These are phyloP conservation scores for Philotrypesis tridentata DNA, from an alignment of 1,140 invertebrate genomes.

Conservation along the genomic window DNA sequence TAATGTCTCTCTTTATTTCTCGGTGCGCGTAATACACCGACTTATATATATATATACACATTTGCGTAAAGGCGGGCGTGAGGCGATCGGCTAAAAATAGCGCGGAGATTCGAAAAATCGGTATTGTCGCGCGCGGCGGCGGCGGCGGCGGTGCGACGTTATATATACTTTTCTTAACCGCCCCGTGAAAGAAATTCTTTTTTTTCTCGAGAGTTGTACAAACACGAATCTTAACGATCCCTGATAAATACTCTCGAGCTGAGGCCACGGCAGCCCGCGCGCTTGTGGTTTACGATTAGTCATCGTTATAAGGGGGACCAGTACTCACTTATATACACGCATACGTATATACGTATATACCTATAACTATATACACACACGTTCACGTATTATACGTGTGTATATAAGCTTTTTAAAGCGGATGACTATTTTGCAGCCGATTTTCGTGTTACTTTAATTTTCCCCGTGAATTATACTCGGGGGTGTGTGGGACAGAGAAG, in stretches of 20 bases:
- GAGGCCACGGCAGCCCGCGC: neutral
- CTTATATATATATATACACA: too few relatives aligned
- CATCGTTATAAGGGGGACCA: constrained; percentile 41
- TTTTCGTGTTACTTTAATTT: constrained; percentile 36
- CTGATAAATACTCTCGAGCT: constrained; percentile 36
- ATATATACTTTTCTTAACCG: neutral
- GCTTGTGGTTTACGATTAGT: constrained; percentile 43
- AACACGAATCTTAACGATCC: constrained; percentile 41
- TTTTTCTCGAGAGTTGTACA: constrained; percentile 21
- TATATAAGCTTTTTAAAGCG: constrained; percentile 28
- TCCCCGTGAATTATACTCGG: neutral
- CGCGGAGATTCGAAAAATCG: neutral
- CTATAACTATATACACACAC: too few relatives aligned
- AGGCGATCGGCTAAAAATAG: constrained; percentile 21
- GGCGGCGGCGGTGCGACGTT: neutral
- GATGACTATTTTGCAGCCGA: constrained; percentile 38
- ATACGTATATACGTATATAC: neutral
- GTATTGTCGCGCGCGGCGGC: neutral
- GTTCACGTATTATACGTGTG: too few relatives aligned
- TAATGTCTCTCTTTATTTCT: neutral
- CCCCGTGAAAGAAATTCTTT: neutral
- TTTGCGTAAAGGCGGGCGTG: too few relatives aligned
- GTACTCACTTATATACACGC: neutral
- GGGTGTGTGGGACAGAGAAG: neutral
- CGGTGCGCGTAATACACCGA: too few relatives aligned